phyloP scores from a whole-genome alignment of 2,797 vertebrate species.

The Graptemys geographica region DNA sequence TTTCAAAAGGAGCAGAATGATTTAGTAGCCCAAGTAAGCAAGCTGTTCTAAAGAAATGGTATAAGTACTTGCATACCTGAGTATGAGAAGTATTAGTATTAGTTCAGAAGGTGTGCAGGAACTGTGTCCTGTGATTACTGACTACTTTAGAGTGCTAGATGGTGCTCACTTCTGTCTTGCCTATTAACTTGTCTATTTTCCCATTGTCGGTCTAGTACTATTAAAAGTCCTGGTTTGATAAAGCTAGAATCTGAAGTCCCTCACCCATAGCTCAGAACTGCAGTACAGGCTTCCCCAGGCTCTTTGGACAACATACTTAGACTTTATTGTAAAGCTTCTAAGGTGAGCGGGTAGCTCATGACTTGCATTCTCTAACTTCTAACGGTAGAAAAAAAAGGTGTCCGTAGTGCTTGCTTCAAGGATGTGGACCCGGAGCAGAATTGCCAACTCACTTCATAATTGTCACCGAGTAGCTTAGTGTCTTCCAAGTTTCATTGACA shows the following conservation, averaged over 20 bases:
- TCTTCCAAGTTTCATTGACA: background rate
- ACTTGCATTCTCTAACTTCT: background rate
- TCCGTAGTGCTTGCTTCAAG: background rate
- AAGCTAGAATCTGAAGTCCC: background rate
- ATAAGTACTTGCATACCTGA: background rate
- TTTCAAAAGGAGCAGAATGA: conserved; percentile 98
- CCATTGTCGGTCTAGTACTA: background rate
- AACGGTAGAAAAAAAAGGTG: background rate
- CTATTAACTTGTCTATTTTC: background rate
- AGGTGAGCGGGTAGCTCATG: background rate
- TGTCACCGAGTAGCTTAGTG: no score
- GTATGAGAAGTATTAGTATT: no score
- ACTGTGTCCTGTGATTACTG: background rate
- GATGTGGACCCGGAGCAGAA: background rate
- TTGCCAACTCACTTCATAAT: background rate
- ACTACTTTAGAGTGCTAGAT: background rate
- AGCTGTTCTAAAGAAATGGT: background rate
- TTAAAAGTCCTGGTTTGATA: background rate
- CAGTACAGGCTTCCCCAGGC: background rate
- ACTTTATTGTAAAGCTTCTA: background rate
- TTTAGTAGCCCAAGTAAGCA: conserved; percentile 93
- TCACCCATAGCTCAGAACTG: background rate
- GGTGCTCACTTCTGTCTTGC: background rate
- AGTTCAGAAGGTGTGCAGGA: background rate
- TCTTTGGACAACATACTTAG: background rate